Conservation (phyloP, 2,888 invertebrate genomes). For the Labia minor region DNA sequence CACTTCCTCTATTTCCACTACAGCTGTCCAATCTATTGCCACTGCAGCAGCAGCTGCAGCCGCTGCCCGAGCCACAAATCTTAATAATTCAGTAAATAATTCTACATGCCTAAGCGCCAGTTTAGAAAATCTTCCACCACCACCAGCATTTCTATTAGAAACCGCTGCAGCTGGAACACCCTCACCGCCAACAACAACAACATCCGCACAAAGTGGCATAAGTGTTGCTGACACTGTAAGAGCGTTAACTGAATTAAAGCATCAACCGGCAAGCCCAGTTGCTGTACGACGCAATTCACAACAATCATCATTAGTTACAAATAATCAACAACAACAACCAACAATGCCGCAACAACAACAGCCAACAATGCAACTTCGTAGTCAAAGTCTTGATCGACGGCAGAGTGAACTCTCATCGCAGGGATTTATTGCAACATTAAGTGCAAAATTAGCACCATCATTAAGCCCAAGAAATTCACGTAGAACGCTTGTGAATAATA, state of each 20-base stretch:
- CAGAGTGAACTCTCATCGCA: slow-evolving; percentile 34
- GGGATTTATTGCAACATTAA: slow-evolving; percentile 56
- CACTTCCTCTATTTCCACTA: slow-evolving; percentile 54
- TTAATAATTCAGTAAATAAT: slow-evolving; percentile 32
- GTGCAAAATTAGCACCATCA: slow-evolving; percentile 55
- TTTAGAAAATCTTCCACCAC: slow-evolving; percentile 55
- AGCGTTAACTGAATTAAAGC: slow-evolving; percentile 70
- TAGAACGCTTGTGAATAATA: slow-evolving; percentile 36
- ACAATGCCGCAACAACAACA: slow-evolving; percentile 25
- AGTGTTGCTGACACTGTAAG: slow-evolving; percentile 80
- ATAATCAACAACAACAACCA: too few species aligned
- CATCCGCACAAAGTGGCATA: slow-evolving; percentile 32
- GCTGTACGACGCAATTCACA: slow-evolving; percentile 31
- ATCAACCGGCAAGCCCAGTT: slow-evolving; percentile 77
- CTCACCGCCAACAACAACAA: not conserved
- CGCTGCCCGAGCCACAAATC: slow-evolving; percentile 15
- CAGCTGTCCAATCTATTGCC: slow-evolving; percentile 23
- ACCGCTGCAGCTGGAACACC: slow-evolving; percentile 25
- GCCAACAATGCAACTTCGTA: not conserved
- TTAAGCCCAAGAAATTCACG: slow-evolving; percentile 46
- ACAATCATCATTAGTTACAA: slow-evolving; percentile 25
- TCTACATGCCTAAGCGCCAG: slow-evolving; percentile 34
- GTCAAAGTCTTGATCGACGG: slow-evolving; percentile 46
- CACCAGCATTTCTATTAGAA: slow-evolving; percentile 66
- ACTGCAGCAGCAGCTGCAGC: slow-evolving; percentile 18